Conservation (phyloP, 2,797 vertebrate species). For the Cichlasoma orientale region DNA sequence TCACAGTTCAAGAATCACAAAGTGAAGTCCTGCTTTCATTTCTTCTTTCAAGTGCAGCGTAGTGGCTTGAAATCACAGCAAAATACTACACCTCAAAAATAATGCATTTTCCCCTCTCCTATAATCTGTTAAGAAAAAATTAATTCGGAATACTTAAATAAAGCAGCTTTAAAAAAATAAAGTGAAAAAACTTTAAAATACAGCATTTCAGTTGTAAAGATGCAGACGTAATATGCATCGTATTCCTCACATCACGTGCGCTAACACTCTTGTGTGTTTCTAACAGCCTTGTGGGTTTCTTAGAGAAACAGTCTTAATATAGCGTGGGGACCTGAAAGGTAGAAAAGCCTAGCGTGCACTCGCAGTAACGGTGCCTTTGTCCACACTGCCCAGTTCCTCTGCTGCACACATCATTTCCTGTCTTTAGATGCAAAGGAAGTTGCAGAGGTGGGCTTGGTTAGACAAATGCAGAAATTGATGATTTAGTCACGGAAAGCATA, state of each 20-base stretch:
- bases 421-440: constrained; percentile 62
- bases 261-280: background rate
- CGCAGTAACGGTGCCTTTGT: constrained; percentile 5
- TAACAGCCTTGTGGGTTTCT: background rate
- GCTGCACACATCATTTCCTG: constrained; percentile 55
- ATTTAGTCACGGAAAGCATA: constrained; percentile 14
- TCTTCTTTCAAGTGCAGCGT: background rate
- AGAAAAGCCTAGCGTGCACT: background rate
- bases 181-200: background rate
- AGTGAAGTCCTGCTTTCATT: constrained; percentile 1
- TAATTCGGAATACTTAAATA: background rate
- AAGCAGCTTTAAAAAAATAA: background rate
- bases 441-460: constrained; percentile 22
- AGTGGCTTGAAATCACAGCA: background rate
- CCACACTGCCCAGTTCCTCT: constrained; percentile 56
- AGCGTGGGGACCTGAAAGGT: background rate
- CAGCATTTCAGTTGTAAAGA: background rate
- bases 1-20: background rate
- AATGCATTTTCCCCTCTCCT: background rate
- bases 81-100: background rate
- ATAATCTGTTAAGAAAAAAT: background rate
- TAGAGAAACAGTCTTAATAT: background rate
- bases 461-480: constrained; percentile 49
- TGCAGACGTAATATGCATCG: background rate
- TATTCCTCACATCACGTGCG: background rate